Conservation (phyloP, 35 echinoderm and acorn worm genomes). For the Hemicentrotus pulcherrimus region DNA sequence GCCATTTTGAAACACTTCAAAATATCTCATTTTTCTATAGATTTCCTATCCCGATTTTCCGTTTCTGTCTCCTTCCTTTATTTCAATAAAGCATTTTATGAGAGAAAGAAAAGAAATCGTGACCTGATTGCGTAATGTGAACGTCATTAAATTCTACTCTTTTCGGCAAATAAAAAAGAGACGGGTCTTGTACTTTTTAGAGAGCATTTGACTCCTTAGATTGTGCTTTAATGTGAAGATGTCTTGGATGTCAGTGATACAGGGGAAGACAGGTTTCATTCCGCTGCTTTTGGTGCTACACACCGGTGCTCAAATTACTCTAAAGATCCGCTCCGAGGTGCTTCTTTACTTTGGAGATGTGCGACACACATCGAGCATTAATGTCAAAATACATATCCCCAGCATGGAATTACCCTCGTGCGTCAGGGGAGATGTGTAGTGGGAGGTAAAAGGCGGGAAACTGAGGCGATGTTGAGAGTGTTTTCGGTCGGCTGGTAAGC, state of each 20-base stretch:
- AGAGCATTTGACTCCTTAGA: constrained; percentile 38
- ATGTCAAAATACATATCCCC: constrained; percentile 46
- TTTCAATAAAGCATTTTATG: not conserved
- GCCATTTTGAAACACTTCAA: not conserved
- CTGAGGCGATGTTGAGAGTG: constrained; percentile 35
- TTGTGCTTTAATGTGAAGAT: constrained; percentile 29
- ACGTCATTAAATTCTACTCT: constrained; percentile 15
- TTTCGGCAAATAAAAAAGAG: constrained; percentile 8
- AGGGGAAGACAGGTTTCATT: constrained; percentile 29
- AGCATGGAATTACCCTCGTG: constrained; percentile 50
- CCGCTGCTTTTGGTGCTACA: constrained; percentile 47
- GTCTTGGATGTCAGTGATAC: constrained; percentile 37
- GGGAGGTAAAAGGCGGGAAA: constrained; percentile 24
- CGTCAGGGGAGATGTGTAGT: constrained; percentile 25
- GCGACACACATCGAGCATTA: constrained; percentile 49
- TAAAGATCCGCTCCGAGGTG: not conserved
- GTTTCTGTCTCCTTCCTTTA: not conserved
- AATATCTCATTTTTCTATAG: not conserved
- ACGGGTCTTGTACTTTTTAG: constrained; percentile 45
- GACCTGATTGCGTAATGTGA: constrained; percentile 40
- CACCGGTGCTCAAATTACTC: constrained; percentile 43
- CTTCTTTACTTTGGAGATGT: constrained; percentile 42
- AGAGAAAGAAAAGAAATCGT: not conserved
- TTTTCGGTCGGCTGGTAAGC: constrained; percentile 47
- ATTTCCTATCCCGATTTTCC: not conserved